Conservation (phyloP, 2,888 invertebrate species). For the Ommatoiulus sabulosus region DNA sequence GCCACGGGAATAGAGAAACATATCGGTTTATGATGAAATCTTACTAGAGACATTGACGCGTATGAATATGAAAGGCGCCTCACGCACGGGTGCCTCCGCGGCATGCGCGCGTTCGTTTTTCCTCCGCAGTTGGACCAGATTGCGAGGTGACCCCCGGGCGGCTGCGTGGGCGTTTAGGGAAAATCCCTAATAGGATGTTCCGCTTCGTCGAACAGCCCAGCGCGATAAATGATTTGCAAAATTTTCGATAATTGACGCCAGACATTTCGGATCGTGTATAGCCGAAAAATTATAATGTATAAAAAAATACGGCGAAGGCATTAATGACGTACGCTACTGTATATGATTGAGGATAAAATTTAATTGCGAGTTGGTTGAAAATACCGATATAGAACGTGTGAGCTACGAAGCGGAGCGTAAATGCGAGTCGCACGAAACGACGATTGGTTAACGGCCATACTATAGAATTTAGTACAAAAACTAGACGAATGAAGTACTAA, state of each 20-base stretch:
- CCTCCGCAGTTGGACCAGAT: not conserved
- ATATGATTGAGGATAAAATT: not conserved
- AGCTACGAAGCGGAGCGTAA: not conserved
- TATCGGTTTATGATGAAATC: not conserved
- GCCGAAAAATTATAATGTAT: not conserved
- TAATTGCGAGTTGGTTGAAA: not conserved
- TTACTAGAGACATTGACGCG: not conserved
- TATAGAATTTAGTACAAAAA: no score
- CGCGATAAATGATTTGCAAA: not conserved
- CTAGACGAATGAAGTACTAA: no score
- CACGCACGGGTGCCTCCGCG: not conserved
- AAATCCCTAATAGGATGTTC: constrained; percentile 21
- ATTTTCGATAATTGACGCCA: constrained; percentile 1
- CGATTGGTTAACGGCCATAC: no score
- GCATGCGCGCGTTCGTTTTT: not conserved
- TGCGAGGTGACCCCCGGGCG: not conserved
- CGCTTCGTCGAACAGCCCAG: not conserved
- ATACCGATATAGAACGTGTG: not conserved
- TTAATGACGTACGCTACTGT: not conserved
- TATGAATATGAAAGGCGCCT: not conserved
- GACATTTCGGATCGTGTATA: not conserved
- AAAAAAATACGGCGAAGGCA: not conserved
- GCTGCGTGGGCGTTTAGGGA: constrained; percentile 11
- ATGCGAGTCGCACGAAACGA: no score
- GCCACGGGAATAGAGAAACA: not conserved